phyloP scores from a whole-genome alignment of 1,140 invertebrate species.

The Colletes latitarsis region DNA sequence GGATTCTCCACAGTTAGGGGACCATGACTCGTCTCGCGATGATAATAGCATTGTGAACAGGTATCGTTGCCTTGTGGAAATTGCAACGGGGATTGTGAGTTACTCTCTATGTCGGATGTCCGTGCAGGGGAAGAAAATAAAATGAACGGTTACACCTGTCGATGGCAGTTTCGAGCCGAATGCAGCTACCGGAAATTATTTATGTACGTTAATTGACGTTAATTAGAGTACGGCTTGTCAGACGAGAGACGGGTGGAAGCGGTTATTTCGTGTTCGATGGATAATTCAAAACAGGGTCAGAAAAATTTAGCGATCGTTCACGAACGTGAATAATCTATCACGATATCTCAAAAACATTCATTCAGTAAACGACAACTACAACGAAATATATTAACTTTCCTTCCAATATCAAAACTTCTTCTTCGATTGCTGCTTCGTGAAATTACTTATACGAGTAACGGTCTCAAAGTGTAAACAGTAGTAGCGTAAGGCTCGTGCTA shows the following conservation, averaged over 20 bases:
- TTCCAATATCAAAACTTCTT: too few relatives aligned
- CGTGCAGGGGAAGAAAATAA: background rate
- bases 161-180: background rate
- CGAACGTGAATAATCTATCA: too few relatives aligned
- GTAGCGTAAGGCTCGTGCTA: too few relatives aligned
- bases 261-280: too few relatives aligned
- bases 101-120: slow-evolving; percentile 11
- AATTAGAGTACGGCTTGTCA: background rate
- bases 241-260: background rate
- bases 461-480: too few relatives aligned
- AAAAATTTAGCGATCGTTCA: background rate
- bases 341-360: too few relatives aligned
- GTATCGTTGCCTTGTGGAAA: slow-evolving; percentile 1
- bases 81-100: background rate
- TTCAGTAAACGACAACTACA: too few relatives aligned
- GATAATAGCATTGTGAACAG: background rate
- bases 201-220: slow-evolving; percentile 19
- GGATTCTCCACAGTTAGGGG: too few relatives aligned
- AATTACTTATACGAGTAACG: too few relatives aligned
- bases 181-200: slow-evolving; percentile 1
- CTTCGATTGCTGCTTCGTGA: too few relatives aligned
- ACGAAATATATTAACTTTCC: too few relatives aligned
- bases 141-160: slow-evolving; percentile 22
- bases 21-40: background rate
- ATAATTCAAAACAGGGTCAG: too few relatives aligned